Evolutionary conservation across 2,113 vertebrate genomes (phyloP).

Genomic region (Entelurus aequoreus): DNA sequence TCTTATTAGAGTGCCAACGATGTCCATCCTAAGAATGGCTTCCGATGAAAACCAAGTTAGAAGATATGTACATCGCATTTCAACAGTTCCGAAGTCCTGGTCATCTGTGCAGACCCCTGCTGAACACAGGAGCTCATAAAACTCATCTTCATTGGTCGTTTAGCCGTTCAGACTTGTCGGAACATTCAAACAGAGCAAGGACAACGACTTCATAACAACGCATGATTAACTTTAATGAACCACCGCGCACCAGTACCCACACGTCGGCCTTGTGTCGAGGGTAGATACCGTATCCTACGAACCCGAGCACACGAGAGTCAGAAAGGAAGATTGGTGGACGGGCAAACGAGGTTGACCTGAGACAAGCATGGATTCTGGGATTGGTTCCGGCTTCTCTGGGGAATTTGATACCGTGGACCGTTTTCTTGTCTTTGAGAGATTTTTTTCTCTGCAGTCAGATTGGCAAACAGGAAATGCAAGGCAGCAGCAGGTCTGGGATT

Average conservation of each 20-base stretch:
- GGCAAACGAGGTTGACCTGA: too few species aligned
- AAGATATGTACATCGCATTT: neutral
- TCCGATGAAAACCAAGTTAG: too few species aligned
- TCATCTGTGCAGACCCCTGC: neutral
- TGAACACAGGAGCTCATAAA: neutral
- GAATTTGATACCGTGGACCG: constrained; percentile 16
- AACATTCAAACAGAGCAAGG: neutral
- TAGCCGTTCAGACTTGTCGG: neutral
- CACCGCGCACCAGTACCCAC: neutral
- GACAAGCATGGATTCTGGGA: too few species aligned
- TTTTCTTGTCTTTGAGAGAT: constrained; percentile 18
- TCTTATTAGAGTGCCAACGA: too few species aligned
- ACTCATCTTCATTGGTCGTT: neutral
- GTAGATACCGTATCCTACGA: too few species aligned
- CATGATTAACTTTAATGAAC: neutral
- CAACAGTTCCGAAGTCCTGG: neutral
- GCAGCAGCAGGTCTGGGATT: constrained; percentile 6
- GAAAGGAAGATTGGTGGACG: too few species aligned
- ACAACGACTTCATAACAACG: neutral
- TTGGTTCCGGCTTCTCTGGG: constrained; percentile 4
- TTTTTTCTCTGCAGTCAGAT: constrained; percentile 9
- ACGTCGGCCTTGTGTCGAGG: neutral
- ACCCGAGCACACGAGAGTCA: too few species aligned
- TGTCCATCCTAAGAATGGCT: too few species aligned
- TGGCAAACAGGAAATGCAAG: constrained; percentile 35